A percentile compares a stretch with the other conserved stretches of the same genome.
Conservation (phyloP, 2,113 vertebrate genomes). For the Varanus salvator region DNA sequence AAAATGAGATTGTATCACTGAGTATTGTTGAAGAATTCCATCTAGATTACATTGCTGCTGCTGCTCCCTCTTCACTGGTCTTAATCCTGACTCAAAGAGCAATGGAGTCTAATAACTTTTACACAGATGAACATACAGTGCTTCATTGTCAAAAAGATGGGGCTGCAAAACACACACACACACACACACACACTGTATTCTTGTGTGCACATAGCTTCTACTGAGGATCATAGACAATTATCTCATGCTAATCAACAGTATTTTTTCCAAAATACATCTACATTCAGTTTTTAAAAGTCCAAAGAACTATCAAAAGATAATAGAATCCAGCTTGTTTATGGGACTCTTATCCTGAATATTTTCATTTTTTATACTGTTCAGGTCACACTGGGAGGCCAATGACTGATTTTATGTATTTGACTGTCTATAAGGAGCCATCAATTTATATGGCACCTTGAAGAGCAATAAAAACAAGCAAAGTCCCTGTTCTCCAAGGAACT, state of each 20-base stretch:
- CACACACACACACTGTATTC: accelerated
- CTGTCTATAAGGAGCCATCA: neutral
- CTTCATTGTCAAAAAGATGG: neutral
- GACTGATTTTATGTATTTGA: neutral
- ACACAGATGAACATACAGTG: neutral
- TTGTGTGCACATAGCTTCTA: neutral
- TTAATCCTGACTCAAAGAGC: constrained; percentile 10
- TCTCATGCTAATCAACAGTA: neutral
- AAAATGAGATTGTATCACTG: constrained; percentile 16
- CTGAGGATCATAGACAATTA: neutral
- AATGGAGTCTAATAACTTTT: neutral
- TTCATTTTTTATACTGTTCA: neutral
- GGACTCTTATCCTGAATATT: neutral
- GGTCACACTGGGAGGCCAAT: neutral
- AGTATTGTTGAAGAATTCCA: neutral
- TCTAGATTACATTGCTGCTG: neutral
- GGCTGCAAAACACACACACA: neutral
- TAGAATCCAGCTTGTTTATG: neutral
- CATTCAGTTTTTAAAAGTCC: neutral
- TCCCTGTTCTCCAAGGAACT: neutral
- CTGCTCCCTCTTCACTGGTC: neutral
- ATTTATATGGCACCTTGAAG: neutral
- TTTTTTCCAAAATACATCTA: neutral
- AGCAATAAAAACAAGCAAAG: neutral
- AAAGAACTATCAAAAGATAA: neutral